Evolutionary conservation across 2,113 vertebrate genomes (phyloP), one percentile per base, ranked within the genome.

Genomic region (Nannospalax galili): DNA sequence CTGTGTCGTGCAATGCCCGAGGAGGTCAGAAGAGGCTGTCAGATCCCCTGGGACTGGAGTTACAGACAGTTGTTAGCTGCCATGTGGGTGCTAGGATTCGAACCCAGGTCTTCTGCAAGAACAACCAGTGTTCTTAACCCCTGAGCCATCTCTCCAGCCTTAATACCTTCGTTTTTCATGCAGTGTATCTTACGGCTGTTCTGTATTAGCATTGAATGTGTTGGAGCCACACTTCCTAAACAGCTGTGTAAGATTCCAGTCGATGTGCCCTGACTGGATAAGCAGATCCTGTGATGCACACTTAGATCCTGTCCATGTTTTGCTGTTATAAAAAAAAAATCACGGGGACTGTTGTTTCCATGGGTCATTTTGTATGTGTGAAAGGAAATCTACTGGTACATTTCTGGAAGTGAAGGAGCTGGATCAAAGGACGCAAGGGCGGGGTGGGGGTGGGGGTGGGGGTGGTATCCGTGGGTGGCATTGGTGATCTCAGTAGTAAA

Each of bases 191-290:
- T 15, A 1, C 26, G 52, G 64, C 4, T 12, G 26, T 37, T 26
- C 65, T 56, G 0, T 1, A 0, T 58, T 14, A 19, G 56, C 0
- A 19, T 20, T 3, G 16, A 0, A 1, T 0, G 4, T 58, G 26
- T 24, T 32, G 10, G 17, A 45, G 4, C 24, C 26, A 5, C 9
- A 35, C 77, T 72, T 20, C 67, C 52, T n/a, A 8, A 30, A 32
- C 11, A 19, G 78, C 24, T 0, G 0, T 22, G 8, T 0, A 7
- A 11, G 24, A 2, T 17, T 72, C 82, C 45, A 4, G 40, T 1
- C 7, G 42, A 42, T 1, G 48, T 2, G 1, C 72, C 32, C 22
- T 19, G 4, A 3, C 28, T n/a, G 37, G 17, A 15, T 20, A 16
- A 37, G 32, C 30, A 24, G 42, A 64, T 14, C 2, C 35, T 28